Evolutionary conservation across 2,888 invertebrate genomes (phyloP).

Genomic region (Scaeva pyrastri): DNA sequence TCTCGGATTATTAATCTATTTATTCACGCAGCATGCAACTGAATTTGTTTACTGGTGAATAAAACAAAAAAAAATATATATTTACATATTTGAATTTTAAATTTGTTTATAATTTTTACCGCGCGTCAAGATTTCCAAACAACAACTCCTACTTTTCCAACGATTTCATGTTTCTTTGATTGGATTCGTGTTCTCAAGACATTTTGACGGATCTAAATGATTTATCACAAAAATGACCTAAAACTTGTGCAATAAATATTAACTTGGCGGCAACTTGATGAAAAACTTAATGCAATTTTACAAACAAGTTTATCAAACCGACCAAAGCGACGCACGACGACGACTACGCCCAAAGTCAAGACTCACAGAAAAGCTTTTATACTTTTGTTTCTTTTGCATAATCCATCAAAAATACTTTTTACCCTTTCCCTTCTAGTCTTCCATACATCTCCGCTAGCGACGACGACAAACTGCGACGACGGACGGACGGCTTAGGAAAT

Average conservation of each 20-base stretch:
- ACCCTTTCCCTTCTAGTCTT: no score
- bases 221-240: conserved; percentile 20
- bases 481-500: not conserved
- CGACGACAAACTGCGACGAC: not conserved
- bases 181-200: conserved; percentile 3
- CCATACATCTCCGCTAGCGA: no score
- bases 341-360: not conserved
- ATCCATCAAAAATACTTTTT: conserved; percentile 46
- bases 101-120: not conserved
- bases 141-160: not conserved
- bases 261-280: not conserved
- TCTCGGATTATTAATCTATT: conserved; percentile 15
- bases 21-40: conserved; percentile 27
- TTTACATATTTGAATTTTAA: conserved; percentile 29
- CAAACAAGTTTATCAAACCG: conserved; percentile 1
- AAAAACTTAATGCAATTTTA: not conserved
- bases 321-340: not conserved
- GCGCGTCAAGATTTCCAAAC: conserved; percentile 22
- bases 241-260: conserved; percentile 20
- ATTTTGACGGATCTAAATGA: conserved; percentile 31
- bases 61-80: not conserved
- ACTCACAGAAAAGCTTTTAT: not conserved
- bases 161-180: not conserved
- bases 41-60: not conserved
- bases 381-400: conserved; percentile 13